These are phyloP conservation scores for Paracanthobrama guichenoti DNA, from an alignment of 2,113 vertebrate genomes.

Conservation along the genomic window DNA sequence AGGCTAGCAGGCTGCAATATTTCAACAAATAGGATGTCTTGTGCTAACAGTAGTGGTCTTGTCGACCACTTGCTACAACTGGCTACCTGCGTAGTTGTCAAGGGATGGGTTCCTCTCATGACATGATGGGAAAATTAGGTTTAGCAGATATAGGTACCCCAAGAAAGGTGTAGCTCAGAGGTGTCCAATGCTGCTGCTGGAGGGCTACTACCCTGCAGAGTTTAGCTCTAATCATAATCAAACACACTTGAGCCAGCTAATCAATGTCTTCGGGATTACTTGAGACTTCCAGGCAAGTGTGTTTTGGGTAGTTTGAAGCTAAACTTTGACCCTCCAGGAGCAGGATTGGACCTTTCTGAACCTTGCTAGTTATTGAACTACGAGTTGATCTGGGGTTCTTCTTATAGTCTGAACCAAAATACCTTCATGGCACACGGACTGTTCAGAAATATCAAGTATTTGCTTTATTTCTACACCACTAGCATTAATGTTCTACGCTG, in stretches of 20 bases:
- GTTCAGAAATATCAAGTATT: neutral
- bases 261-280: neutral
- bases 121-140: conserved; percentile 18
- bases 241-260: neutral
- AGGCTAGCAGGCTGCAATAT: conserved; percentile 27
- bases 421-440: neutral
- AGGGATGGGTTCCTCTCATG: neutral
- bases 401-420: neutral
- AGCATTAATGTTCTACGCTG: neutral
- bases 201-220: neutral
- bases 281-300: neutral
- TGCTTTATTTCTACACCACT: neutral
- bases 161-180: neutral
- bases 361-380: neutral
- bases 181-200: neutral
- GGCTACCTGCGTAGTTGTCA: neutral
- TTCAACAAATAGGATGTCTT: conserved; percentile 5
- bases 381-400: neutral
- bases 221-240: neutral
- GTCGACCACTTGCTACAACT: neutral
- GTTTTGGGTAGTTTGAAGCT: neutral
- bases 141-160: conserved; percentile 5
- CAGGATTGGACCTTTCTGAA: neutral
- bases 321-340: neutral
- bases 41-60: conserved; percentile 6